Percentiles rank a stretch among this genome's conserved stretches.
These are phyloP conservation scores for Poicephalus meyeri DNA, from an alignment of 2,113 vertebrate genomes.

Conservation along the genomic window DNA sequence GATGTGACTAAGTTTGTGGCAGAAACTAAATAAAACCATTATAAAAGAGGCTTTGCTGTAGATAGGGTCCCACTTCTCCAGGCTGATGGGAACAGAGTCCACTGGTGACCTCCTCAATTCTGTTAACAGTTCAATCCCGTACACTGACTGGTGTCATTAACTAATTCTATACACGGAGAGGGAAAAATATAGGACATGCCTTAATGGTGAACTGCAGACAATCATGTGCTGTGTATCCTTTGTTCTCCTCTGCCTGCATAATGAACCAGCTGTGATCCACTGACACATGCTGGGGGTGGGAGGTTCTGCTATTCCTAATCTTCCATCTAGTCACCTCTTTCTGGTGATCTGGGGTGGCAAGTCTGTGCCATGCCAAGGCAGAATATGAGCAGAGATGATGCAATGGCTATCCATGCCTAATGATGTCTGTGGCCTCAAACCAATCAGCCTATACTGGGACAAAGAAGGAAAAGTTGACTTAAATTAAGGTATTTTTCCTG, in stretches of 20 bases:
- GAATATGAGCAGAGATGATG: not conserved
- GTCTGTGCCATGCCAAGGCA: not conserved
- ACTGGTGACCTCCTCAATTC: not conserved
- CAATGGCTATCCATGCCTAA: not conserved
- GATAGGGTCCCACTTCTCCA: not conserved
- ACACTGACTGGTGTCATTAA: not conserved
- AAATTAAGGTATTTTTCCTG: not conserved
- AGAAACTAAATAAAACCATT: not conserved
- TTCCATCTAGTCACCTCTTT: not conserved
- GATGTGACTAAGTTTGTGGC: not conserved
- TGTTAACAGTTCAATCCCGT: not conserved
- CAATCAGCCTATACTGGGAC: not conserved
- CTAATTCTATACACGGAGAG: not conserved
- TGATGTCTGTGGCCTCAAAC: not conserved
- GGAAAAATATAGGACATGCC: conserved; percentile 3
- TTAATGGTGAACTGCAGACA: not conserved
- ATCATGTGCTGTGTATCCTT: not conserved
- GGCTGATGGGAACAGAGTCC: not conserved
- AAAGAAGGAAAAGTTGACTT: not conserved
- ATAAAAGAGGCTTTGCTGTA: not conserved
- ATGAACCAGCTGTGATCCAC: not conserved
- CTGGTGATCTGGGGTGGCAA: not conserved
- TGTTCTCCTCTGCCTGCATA: not conserved
- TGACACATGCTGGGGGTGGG: not conserved
- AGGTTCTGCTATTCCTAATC: not conserved